Percentiles rank a stretch among this genome's conserved stretches.
phyloP scores from a whole-genome alignment of 2,113 vertebrate genomes.

The Ailuropoda melanoleuca region DNA sequence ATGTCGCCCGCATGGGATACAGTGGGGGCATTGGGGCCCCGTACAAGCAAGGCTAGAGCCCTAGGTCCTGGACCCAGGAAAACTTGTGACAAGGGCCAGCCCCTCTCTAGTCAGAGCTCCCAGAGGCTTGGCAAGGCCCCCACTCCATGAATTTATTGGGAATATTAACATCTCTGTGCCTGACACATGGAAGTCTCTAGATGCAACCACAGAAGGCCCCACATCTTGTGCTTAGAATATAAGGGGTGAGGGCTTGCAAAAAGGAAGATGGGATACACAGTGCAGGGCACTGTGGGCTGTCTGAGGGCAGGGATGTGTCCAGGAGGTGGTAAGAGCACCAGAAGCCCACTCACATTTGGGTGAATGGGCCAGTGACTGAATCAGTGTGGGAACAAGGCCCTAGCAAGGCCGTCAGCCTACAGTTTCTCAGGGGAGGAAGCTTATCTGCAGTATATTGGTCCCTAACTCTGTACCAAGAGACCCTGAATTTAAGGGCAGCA shows the following conservation, averaged over 20 bases:
- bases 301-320: neutral
- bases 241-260: neutral
- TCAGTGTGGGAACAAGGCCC: neutral
- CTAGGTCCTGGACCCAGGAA: neutral
- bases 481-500: neutral
- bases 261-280: neutral
- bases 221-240: neutral
- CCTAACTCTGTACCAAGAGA: neutral
- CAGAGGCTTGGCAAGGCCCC: neutral
- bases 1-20: neutral
- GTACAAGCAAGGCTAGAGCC: neutral
- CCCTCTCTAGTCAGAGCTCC: neutral
- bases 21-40: neutral
- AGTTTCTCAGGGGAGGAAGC: neutral
- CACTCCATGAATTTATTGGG: rapidly evolving
- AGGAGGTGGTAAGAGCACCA: neutral
- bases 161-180: neutral
- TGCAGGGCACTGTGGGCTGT: neutral
- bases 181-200: neutral
- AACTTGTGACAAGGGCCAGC: neutral
- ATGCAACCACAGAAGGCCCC: neutral
- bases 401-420: neutral
- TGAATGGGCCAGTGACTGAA: neutral
- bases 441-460: neutral
- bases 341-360: rapidly evolving